Percentiles rank a stretch among this genome's conserved stretches.
Evolutionary conservation across 2,888 invertebrate genomes (phyloP).

Genomic region (Agapostemon virescens): DNA sequence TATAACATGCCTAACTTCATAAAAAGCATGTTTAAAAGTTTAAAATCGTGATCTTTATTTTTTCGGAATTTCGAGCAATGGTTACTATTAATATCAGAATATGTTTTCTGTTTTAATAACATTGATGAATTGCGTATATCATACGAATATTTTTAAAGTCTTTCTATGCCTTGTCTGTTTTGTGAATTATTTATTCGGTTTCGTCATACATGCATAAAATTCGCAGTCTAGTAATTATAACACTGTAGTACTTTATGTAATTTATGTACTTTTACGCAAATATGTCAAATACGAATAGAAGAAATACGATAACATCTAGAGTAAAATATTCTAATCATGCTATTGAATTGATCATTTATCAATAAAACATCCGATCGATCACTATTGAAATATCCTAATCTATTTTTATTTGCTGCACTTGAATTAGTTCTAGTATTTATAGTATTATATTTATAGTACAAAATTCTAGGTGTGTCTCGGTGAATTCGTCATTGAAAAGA

Average conservation of each 20-base stretch:
- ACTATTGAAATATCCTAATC: background rate
- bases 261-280: no score
- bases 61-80: no score
- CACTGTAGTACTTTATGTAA: background rate
- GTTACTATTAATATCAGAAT: no score
- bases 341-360: constrained; percentile 30
- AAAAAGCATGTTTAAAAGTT: no score
- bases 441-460: background rate
- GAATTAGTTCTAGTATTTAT: background rate
- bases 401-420: background rate
- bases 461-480: background rate
- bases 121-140: background rate
- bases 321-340: background rate
- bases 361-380: constrained; percentile 25
- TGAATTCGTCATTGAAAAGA: background rate
- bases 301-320: background rate
- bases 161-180: no score
- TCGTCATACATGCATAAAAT: background rate
- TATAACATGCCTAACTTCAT: no score
- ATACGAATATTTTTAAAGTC: background rate
- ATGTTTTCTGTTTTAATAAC: no score
- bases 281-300: no score
- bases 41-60: no score
- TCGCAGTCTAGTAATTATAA: background rate
- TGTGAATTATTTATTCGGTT: background rate